These are phyloP conservation scores for Drosophila quadrilineata DNA, from an alignment of 1,140 invertebrate species.

Conservation along the genomic window DNA sequence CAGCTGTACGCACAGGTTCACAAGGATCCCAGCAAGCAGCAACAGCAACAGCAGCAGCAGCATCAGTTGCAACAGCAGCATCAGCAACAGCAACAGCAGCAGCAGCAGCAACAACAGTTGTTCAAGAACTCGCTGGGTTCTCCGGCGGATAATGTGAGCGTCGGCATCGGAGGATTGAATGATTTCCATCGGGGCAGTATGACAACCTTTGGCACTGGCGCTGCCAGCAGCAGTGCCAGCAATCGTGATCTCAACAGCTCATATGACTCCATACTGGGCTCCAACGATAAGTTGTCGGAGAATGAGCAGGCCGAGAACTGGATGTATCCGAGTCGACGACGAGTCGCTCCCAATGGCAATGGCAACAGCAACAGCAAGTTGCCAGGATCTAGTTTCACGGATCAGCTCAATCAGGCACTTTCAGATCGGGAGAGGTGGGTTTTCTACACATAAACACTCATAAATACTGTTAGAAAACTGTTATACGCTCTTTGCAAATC, in stretches of 20 bases:
- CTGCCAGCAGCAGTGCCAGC: constrained; percentile 45
- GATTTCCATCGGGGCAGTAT: constrained; percentile 78
- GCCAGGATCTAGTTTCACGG: constrained; percentile 87
- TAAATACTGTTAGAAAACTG: constrained; percentile 23
- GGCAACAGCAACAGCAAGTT: too few species aligned
- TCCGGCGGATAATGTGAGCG: constrained; percentile 61
- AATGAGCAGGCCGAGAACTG: constrained; percentile 78
- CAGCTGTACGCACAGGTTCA: constrained; percentile 80
- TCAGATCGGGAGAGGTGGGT: constrained; percentile 88
- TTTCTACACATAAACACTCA: constrained; percentile 3
- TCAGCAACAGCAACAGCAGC: constrained; percentile 35
- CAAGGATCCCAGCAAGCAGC: constrained; percentile 78
- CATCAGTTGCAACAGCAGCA: constrained; percentile 35
- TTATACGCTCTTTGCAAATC: constrained; percentile 34
- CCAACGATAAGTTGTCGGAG: constrained; percentile 80
- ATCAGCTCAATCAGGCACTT: constrained; percentile 91
- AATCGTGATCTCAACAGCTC: constrained; percentile 81
- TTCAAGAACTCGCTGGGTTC: constrained; percentile 72
- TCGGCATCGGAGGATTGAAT: constrained; percentile 52
- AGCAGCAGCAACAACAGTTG: constrained; percentile 39
- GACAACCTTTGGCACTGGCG: constrained; percentile 69
- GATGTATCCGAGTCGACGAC: constrained; percentile 78
- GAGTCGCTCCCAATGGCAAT: constrained; percentile 80
- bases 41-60: constrained; percentile 51
- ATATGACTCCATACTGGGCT: constrained; percentile 80